Base-by-base conservation (phyloP, 1,140 invertebrate species). In the Caenorhabditis brenneri region DNA sequence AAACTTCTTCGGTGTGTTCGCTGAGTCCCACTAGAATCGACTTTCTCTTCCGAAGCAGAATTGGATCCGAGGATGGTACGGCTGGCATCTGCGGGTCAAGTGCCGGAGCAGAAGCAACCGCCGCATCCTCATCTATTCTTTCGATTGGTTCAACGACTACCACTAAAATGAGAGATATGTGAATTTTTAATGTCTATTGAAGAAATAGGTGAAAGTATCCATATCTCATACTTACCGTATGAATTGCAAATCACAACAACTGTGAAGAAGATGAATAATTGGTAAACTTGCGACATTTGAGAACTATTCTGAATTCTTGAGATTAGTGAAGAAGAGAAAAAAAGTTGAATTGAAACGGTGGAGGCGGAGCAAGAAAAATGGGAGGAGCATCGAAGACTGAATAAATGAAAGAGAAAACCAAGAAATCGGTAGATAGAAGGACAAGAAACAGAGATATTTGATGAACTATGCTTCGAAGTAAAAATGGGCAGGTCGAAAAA, bases 1-100 rank as follows among this genome's bases (percentile, higher is more conserved):
- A 74, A 19, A 74, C 65, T 24, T 74, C 65, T 12, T 74, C 65
- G 36, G 65, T 74, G 33, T 74, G 33, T n/a, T 74, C 65, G n/a
- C 36, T 42, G 65, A 74, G 65, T 74, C 65, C 65, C 36, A 74
- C 65, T 39, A 74, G 65, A 74, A 74, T 74, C 36, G 65, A 74
- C 36, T 74, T 74, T 74, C 65, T 74, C 29, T 74, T 74, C 65
- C 65, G 65, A n/a, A 74, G 65, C 36, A 74, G 36, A 74, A 74
- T 74, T 22, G 33, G n/a, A 74, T 74, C 65, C 10, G 65, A 74
- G 65, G 65, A 36, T 19, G 65, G 36, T 33, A 74, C 65, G n/a
- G 24, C 65, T 6, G 65, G 65, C 12, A 46, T n/a, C 19, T 65
- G 29, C 2, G 58, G 65, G 4, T 42, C 29, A 36, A n/a, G 16